phyloP scores from a whole-genome alignment of 2,888 invertebrate species.

The Megalurothrips usitatus region DNA sequence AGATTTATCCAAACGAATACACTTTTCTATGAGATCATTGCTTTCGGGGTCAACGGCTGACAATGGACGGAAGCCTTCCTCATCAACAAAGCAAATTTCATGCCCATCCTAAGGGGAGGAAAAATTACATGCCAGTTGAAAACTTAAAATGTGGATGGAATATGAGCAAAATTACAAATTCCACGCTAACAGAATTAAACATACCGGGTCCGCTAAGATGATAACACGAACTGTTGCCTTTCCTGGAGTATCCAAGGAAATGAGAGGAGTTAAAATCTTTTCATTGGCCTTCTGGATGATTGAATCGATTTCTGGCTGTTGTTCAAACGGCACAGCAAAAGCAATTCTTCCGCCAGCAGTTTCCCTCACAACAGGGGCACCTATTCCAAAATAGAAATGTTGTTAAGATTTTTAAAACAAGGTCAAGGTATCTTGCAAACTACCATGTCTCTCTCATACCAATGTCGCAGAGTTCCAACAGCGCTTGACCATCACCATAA shows the following conservation, averaged over 20 bases:
- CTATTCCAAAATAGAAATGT: constrained; percentile 44
- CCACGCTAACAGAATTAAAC: constrained; percentile 36
- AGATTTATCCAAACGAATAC: constrained; percentile 61
- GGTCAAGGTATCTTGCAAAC: constrained; percentile 29
- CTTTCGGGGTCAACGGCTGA: constrained; percentile 82
- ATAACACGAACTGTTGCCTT: constrained; percentile 95
- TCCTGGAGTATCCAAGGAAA: constrained; percentile 93
- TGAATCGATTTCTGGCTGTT: constrained; percentile 72
- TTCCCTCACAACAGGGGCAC: constrained; percentile 68
- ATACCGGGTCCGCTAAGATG: constrained; percentile 88
- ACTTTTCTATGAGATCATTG: constrained; percentile 71
- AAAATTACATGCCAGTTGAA: not conserved
- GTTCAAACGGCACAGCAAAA: constrained; percentile 75
- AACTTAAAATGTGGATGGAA: not conserved
- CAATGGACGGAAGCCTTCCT: constrained; percentile 85
- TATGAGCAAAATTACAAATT: not conserved
- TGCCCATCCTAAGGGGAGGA: constrained; percentile 68
- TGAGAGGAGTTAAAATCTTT: constrained; percentile 80
- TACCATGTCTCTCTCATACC: constrained; percentile 52
- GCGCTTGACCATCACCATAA: constrained; percentile 67
- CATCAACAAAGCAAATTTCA: constrained; percentile 98
- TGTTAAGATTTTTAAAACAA: constrained; percentile 20
- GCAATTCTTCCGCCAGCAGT: constrained; percentile 94
- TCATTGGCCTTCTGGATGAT: constrained; percentile 64
- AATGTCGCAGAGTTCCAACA: constrained; percentile 70